Evolutionary conservation across 2,113 vertebrate genomes (phyloP).

Genomic region (Campylorhamphus procurvoides): DNA sequence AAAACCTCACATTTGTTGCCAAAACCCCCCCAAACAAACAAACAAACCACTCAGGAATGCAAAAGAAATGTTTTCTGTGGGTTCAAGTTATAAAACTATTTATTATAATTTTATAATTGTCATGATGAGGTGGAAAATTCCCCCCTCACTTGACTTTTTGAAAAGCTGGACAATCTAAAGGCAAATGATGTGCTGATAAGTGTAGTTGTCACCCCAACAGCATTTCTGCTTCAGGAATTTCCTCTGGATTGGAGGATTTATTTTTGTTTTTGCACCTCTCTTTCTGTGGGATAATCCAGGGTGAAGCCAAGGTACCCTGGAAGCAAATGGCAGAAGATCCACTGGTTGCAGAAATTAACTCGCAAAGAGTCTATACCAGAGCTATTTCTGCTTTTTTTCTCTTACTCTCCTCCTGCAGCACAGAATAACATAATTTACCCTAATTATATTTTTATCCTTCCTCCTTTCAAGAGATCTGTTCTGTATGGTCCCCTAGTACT

Average conservation of each 20-base stretch:
- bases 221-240: neutral
- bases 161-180: neutral
- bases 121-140: neutral
- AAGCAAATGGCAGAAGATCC: neutral
- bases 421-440: neutral
- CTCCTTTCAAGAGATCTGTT: neutral
- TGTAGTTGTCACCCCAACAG: neutral
- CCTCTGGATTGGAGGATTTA: neutral
- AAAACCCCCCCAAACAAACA: neutral
- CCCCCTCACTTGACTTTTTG: neutral
- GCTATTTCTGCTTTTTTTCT: neutral
- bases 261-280: neutral
- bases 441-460: neutral
- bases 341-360: neutral
- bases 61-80: neutral
- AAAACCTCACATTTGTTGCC: neutral
- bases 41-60: neutral
- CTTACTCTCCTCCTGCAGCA: neutral
- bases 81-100: neutral
- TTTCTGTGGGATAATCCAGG: neutral
- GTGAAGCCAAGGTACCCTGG: neutral
- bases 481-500: neutral
- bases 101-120: neutral
- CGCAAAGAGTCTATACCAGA: neutral
- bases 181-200: neutral